Percentiles rank a stretch among this genome's conserved stretches.
Conservation (phyloP, 2,888 invertebrate genomes). For the Spatulosminthurus flaviceps region DNA sequence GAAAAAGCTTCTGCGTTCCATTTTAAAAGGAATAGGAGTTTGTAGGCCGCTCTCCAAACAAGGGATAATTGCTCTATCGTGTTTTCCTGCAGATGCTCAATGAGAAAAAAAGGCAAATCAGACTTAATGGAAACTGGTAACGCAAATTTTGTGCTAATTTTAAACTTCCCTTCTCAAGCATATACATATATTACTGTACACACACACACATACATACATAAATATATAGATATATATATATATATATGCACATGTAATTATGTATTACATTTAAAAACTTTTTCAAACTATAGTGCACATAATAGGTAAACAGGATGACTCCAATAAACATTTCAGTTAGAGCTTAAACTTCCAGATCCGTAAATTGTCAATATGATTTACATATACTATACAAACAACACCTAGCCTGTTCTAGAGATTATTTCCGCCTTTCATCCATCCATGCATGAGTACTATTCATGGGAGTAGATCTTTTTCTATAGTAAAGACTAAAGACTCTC, state of each 20-base stretch:
- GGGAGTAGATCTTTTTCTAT: background rate
- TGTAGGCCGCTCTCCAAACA: background rate
- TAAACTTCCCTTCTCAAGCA: background rate
- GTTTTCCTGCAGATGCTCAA: background rate
- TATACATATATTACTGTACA: background rate
- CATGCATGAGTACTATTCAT: constrained; percentile 5
- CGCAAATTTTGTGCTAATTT: background rate
- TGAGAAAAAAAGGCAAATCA: background rate
- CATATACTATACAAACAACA: background rate
- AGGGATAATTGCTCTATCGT: constrained; percentile 9
- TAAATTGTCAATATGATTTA: background rate
- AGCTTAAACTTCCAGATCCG: background rate
- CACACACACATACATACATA: too few relatives aligned
- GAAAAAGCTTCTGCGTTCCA: constrained; percentile 73
- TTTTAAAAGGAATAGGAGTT: constrained; percentile 9
- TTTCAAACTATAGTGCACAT: too few relatives aligned
- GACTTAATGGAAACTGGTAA: background rate
- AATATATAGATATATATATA: too few relatives aligned
- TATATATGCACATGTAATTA: too few relatives aligned
- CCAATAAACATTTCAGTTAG: background rate
- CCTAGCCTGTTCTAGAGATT: background rate
- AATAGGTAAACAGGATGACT: constrained; percentile 6
- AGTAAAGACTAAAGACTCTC: too few relatives aligned
- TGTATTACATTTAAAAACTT: too few relatives aligned
- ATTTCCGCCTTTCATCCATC: background rate